phyloP scores from a whole-genome alignment of 1,140 invertebrate species.

The Cydia fagiglandana region DNA sequence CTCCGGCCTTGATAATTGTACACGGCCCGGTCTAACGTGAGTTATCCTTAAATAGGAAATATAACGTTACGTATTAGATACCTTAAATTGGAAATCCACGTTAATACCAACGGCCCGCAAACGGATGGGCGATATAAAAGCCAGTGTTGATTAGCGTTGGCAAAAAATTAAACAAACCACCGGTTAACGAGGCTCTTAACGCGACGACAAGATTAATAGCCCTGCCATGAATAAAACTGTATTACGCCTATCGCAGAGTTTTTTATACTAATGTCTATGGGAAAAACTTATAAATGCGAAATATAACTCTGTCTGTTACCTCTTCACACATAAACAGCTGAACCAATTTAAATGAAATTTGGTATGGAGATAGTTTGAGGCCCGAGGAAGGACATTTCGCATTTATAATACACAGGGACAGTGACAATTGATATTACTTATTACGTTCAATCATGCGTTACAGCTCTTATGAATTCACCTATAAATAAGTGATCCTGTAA shows the following conservation, averaged over 20 bases:
- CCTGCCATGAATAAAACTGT: conserved; percentile 8
- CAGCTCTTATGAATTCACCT: too few relatives aligned
- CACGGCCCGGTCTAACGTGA: too few relatives aligned
- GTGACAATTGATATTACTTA: too few relatives aligned
- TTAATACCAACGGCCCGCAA: not conserved
- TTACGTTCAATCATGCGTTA: too few relatives aligned
- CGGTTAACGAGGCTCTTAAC: conserved; percentile 28
- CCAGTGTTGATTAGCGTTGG: conserved; percentile 12
- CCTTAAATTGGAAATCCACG: not conserved
- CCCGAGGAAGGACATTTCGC: too few relatives aligned
- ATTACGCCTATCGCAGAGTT: not conserved
- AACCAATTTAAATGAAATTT: too few relatives aligned
- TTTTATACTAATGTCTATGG: not conserved
- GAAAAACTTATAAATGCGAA: not conserved
- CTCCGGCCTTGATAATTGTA: too few relatives aligned
- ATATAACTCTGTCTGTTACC: too few relatives aligned
- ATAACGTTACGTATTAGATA: not conserved
- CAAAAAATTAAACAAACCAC: conserved; percentile 31
- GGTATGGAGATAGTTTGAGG: too few relatives aligned
- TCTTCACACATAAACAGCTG: too few relatives aligned
- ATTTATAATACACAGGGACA: too few relatives aligned
- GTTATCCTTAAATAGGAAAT: not conserved
- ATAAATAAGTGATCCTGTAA: too few relatives aligned
- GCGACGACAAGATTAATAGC: conserved; percentile 22
- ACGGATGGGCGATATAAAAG: conserved; percentile 30